phyloP scores from a whole-genome alignment of 2,113 vertebrate genomes.

The Scolopax mira region DNA sequence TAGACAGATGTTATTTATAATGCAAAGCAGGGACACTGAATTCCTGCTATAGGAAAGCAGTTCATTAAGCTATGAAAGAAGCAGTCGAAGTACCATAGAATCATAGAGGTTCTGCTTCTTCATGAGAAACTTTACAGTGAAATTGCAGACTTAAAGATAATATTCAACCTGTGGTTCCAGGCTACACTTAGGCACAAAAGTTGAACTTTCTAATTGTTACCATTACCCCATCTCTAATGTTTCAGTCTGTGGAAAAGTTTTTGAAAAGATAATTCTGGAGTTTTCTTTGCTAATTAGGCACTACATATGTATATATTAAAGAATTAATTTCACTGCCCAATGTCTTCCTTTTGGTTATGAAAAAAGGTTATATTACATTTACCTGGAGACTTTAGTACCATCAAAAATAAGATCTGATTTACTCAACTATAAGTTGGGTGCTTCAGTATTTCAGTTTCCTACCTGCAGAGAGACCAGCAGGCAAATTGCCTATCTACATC shows the following conservation, averaged over 20 bases:
- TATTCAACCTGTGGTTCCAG: neutral
- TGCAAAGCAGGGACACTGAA: neutral
- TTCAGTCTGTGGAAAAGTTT: neutral
- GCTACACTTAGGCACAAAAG: neutral
- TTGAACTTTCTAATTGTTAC: neutral
- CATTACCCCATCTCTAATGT: neutral
- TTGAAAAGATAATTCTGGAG: neutral
- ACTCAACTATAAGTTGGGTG: neutral
- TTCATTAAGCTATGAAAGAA: neutral
- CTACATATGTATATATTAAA: neutral
- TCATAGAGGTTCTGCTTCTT: neutral
- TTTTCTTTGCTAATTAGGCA: neutral
- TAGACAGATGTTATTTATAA: constrained; percentile 16
- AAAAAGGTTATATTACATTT: neutral
- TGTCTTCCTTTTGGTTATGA: neutral
- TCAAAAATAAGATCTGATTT: neutral
- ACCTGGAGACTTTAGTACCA: neutral
- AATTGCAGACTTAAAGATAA: neutral
- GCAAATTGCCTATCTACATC: neutral
- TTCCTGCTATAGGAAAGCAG: constrained; percentile 3
- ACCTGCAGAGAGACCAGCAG: neutral
- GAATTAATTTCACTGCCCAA: neutral
- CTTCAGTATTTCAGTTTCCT: neutral
- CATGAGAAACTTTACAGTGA: neutral
- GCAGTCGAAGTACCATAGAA: neutral